Conservation (phyloP, 2,113 vertebrate genomes). For the Genyomyrus donnyi region DNA sequence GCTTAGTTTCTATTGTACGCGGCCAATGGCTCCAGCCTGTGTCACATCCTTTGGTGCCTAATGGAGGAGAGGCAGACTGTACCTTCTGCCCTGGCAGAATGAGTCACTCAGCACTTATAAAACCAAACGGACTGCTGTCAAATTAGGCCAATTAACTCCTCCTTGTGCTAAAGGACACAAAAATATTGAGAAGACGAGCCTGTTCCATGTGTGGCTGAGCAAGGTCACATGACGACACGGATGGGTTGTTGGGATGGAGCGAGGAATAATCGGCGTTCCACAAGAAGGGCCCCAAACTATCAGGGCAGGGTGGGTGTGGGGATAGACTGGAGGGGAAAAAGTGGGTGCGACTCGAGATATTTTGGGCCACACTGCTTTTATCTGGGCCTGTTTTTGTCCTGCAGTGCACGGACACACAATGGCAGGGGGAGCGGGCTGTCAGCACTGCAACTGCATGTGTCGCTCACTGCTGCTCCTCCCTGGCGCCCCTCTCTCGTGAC, state of each 20-base stretch:
- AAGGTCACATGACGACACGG: not conserved
- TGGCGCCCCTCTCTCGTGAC: not conserved
- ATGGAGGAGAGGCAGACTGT: not conserved
- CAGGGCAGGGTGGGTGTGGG: slow-evolving; percentile 10
- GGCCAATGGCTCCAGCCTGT: not conserved
- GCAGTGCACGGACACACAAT: not conserved
- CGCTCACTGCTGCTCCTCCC: not conserved
- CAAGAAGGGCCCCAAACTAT: not conserved
- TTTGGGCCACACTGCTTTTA: not conserved
- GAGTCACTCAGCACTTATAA: not conserved
- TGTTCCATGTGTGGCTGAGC: not conserved
- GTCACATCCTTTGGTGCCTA: not conserved
- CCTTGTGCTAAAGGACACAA: not conserved
- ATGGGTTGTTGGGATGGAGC: not conserved
- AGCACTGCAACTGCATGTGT: not conserved
- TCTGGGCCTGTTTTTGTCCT: not conserved
- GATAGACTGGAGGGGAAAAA: slow-evolving; percentile 7
- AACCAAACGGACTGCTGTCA: not conserved
- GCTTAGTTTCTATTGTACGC: not conserved
- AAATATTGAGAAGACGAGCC: not conserved
- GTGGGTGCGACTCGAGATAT: not conserved
- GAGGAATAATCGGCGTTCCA: not conserved
- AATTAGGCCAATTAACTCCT: slow-evolving; percentile 4
- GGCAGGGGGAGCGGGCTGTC: not conserved
- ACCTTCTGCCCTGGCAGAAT: not conserved